A percentile compares a stretch with the other conserved stretches of the same genome.
These are phyloP conservation scores for Catonia carolina DNA, from an alignment of 2,888 invertebrate species.

Conservation along the genomic window DNA sequence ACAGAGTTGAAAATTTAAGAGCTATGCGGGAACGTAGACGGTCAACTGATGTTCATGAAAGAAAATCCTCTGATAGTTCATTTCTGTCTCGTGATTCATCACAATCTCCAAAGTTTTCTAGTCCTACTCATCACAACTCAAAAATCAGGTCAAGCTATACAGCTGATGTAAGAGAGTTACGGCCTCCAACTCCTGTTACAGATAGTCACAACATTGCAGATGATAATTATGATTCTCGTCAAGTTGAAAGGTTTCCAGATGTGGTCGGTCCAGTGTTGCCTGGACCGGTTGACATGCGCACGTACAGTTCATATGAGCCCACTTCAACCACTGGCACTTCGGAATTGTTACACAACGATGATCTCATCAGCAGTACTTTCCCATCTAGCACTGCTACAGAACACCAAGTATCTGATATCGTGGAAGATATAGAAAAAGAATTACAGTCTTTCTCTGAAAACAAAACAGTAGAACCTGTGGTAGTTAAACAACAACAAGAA, in stretches of 20 bases:
- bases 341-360: slow-evolving; percentile 35
- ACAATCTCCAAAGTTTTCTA: slow-evolving; percentile 50
- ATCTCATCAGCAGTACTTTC: slow-evolving; percentile 37
- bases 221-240: slow-evolving; percentile 31
- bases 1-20: slow-evolving; percentile 63
- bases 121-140: slow-evolving; percentile 45
- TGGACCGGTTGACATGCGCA: slow-evolving; percentile 85
- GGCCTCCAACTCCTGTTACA: slow-evolving; percentile 48
- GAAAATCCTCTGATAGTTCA: slow-evolving; percentile 49
- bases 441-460: slow-evolving; percentile 25
- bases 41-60: slow-evolving; percentile 61
- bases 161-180: slow-evolving; percentile 45
- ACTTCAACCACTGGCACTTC: slow-evolving; percentile 50
- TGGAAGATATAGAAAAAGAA: slow-evolving; percentile 47
- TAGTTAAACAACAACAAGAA: slow-evolving; percentile 18
- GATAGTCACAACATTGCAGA: slow-evolving; percentile 38
- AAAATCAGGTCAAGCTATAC: slow-evolving; percentile 35
- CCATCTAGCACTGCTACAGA: slow-evolving; percentile 46
- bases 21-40: slow-evolving; percentile 71
- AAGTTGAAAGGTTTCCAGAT: slow-evolving; percentile 33
- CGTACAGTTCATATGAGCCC: slow-evolving; percentile 62
- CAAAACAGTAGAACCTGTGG: slow-evolving; percentile 25
- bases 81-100: slow-evolving; percentile 49
- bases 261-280: slow-evolving; percentile 53
- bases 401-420: slow-evolving; percentile 65